A percentile compares a stretch with the other conserved stretches of the same genome.
Evolutionary conservation across 2,888 invertebrate species (phyloP).

Genomic region (Dermolepida albohirtum): DNA sequence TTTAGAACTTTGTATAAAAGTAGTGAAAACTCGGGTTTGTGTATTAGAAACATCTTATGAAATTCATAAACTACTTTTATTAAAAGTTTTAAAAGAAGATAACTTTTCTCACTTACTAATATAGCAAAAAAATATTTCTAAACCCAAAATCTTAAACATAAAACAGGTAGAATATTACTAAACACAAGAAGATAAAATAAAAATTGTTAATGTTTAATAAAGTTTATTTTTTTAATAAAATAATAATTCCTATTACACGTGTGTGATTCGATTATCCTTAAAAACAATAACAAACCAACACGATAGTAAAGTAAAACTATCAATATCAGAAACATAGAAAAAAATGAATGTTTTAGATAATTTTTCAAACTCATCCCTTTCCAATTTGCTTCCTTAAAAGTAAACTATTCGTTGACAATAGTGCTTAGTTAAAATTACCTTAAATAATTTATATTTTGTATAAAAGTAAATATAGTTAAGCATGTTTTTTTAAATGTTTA

Average conservation of each 20-base stretch:
- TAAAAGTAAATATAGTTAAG: no score
- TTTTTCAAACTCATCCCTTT: slow-evolving; percentile 25
- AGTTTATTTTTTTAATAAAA: slow-evolving; percentile 53
- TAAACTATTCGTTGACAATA: slow-evolving; percentile 45
- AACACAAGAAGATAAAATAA: slow-evolving; percentile 35
- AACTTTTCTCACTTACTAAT: slow-evolving; percentile 29
- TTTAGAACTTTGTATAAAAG: slow-evolving; percentile 35
- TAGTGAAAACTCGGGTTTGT: slow-evolving; percentile 37
- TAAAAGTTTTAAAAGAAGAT: slow-evolving; percentile 27
- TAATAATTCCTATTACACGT: slow-evolving; percentile 47
- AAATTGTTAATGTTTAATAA: slow-evolving; percentile 53
- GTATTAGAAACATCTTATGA: slow-evolving; percentile 19
- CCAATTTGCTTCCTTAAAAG: slow-evolving; percentile 32
- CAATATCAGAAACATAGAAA: slow-evolving; percentile 41
- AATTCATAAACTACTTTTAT: slow-evolving; percentile 22
- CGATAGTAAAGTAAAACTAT: slow-evolving; percentile 46
- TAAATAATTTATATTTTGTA: slow-evolving; percentile 12
- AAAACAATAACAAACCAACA: slow-evolving; percentile 41
- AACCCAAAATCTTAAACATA: slow-evolving; percentile 24
- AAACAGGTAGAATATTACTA: slow-evolving; percentile 35
- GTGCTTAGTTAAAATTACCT: slow-evolving; percentile 39
- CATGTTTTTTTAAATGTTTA: no score
- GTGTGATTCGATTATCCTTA: slow-evolving; percentile 35
- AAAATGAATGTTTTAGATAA: background rate
- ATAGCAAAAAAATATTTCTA: background rate